A percentile compares a stretch with the other conserved stretches of the same genome.
These are phyloP conservation scores for Drosophila incognita DNA, from an alignment of 2,888 invertebrate genomes.

Conservation along the genomic window DNA sequence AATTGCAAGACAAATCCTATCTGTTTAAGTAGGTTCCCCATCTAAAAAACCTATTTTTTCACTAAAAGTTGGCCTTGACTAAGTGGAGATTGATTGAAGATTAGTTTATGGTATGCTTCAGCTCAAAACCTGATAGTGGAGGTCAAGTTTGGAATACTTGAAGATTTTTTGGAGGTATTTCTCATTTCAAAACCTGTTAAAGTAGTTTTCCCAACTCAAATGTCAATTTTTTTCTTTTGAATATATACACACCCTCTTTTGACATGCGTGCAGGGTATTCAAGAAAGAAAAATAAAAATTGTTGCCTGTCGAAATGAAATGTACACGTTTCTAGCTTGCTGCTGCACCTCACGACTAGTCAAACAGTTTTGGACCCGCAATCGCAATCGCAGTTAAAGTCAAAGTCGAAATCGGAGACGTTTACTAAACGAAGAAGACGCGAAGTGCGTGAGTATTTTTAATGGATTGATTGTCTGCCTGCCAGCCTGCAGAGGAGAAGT, in stretches of 20 bases:
- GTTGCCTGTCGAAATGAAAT: constrained; percentile 55
- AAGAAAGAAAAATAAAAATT: constrained; percentile 14
- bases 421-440: constrained; percentile 40
- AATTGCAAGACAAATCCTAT: neutral
- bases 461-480: constrained; percentile 55
- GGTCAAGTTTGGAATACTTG: neutral
- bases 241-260: neutral
- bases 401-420: constrained; percentile 20
- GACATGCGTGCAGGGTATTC: constrained; percentile 27
- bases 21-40: neutral
- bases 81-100: neutral
- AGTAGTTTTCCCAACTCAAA: neutral
- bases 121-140: neutral
- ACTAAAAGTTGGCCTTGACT: neutral
- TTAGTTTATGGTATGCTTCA: neutral
- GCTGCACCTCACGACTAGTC: constrained; percentile 59
- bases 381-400: constrained; percentile 8
- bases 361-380: constrained; percentile 26
- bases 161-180: neutral
- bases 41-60: neutral
- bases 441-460: constrained; percentile 68
- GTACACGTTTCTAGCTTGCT: constrained; percentile 60
- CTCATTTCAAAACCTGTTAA: neutral
- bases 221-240: neutral
- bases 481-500: constrained; percentile 31